Conservation (phyloP, 2,113 vertebrate genomes). For the Anhinga anhinga region DNA sequence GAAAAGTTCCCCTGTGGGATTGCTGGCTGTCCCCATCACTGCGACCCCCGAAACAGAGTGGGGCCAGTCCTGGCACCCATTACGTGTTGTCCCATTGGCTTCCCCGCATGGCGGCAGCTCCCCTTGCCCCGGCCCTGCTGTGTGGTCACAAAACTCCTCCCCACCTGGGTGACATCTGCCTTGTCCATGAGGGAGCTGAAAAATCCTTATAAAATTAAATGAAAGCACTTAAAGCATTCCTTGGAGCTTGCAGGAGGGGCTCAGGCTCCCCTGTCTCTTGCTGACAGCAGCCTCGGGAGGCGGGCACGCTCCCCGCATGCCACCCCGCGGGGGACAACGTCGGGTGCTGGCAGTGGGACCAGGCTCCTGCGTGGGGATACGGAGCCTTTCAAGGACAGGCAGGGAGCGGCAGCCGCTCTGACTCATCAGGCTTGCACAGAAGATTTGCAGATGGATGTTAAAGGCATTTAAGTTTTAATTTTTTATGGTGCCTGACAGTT, state of each 20-base stretch:
- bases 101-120: neutral
- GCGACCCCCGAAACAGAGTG: neutral
- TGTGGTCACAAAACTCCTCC: neutral
- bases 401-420: neutral
- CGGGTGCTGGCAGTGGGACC: neutral
- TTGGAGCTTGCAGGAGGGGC: neutral
- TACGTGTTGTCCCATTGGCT: neutral
- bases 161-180: neutral
- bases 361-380: neutral
- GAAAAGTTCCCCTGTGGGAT: neutral
- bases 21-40: neutral
- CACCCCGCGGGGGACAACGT: neutral
- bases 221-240: neutral
- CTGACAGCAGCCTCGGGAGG: fast-evolving
- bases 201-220: neutral
- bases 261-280: neutral
- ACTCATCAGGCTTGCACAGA: neutral
- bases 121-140: neutral
- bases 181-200: neutral
- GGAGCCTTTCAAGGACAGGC: neutral
- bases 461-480: neutral
- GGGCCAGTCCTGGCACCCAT: neutral
- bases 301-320: fast-evolving
- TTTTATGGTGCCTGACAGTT: neutral
- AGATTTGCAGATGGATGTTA: neutral